Conservation (phyloP, 2,113 vertebrate genomes). For the Neogale vison region DNA sequence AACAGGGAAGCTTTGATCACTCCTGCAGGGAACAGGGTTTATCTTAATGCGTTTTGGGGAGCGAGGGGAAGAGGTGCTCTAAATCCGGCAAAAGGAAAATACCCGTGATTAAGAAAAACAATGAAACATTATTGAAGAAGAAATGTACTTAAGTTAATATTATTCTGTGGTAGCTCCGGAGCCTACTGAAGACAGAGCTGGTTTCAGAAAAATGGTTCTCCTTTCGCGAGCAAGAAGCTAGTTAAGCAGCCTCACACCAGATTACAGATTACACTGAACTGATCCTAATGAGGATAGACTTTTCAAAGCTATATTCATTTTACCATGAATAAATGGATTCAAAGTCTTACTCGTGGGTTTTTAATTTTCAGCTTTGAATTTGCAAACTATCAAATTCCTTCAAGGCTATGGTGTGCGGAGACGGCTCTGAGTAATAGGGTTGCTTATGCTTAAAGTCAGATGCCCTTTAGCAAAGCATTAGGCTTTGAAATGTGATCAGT, state of each 20-base stretch:
- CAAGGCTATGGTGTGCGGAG: conserved; percentile 20
- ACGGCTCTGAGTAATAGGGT: conserved; percentile 30
- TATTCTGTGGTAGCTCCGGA: neutral
- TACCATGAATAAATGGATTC: conserved; percentile 74
- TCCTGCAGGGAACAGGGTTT: conserved; percentile 39
- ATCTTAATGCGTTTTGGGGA: conserved; percentile 16
- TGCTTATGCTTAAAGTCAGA: conserved; percentile 53
- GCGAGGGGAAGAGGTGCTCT: neutral
- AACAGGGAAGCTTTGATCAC: neutral
- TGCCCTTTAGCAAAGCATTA: conserved; percentile 13
- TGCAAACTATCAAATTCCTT: conserved; percentile 75
- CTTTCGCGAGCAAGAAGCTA: conserved; percentile 63
- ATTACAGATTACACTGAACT: conserved; percentile 68
- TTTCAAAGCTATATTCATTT: conserved; percentile 78
- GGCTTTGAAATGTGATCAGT: conserved; percentile 53
- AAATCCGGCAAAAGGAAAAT: conserved; percentile 40
- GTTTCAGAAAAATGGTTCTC: conserved; percentile 31
- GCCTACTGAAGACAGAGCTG: conserved; percentile 66
- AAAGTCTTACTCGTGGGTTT: conserved; percentile 66
- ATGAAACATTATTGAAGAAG: neutral
- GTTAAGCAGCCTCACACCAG: conserved; percentile 66
- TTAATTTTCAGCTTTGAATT: conserved; percentile 49
- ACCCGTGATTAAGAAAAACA: conserved; percentile 49
- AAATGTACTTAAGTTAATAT: neutral
- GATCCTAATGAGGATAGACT: conserved; percentile 76